Evolutionary conservation across 2,888 invertebrate genomes (phyloP).

Genomic region (Elmis aenea): DNA sequence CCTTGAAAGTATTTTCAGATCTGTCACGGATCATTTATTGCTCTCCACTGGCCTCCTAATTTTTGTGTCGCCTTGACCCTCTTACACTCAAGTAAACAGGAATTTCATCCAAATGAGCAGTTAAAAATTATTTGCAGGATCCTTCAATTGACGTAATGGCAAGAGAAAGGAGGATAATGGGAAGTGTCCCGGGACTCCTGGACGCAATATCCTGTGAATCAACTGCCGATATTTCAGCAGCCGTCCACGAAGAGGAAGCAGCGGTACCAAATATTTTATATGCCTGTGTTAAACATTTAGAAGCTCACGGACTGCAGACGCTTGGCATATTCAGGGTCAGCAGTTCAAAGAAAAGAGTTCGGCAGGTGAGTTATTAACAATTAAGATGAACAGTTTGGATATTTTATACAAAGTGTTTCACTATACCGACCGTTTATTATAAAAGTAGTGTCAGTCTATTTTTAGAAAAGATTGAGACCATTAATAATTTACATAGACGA

Average conservation of each 20-base stretch:
- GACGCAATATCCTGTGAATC: conserved; percentile 47
- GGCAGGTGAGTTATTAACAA: conserved; percentile 60
- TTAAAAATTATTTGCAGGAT: conserved; percentile 62
- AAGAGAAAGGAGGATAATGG: conserved; percentile 52
- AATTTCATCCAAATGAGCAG: too few species aligned
- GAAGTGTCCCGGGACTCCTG: conserved; percentile 48
- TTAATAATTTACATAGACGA: too few species aligned
- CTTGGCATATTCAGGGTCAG: conserved; percentile 90
- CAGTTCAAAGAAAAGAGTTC: conserved; percentile 84
- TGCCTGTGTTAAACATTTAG: conserved; percentile 77
- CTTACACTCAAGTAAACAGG: too few species aligned
- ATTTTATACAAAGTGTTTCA: too few species aligned
- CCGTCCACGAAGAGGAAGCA: conserved; percentile 45
- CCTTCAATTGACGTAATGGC: conserved; percentile 69
- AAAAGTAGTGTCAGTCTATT: too few species aligned
- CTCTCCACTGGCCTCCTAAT: too few species aligned
- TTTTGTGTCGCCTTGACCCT: not conserved
- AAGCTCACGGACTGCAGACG: conserved; percentile 74
- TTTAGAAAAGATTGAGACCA: too few species aligned
- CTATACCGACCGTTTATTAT: too few species aligned
- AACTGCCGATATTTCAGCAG: conserved; percentile 46
- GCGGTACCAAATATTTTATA: conserved; percentile 73
- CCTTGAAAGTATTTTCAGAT: too few species aligned
- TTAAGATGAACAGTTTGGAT: too few species aligned
- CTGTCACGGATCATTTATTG: too few species aligned